phyloP scores from a whole-genome alignment of 1,140 invertebrate genomes.

The Pemphigus obesinymphae region DNA sequence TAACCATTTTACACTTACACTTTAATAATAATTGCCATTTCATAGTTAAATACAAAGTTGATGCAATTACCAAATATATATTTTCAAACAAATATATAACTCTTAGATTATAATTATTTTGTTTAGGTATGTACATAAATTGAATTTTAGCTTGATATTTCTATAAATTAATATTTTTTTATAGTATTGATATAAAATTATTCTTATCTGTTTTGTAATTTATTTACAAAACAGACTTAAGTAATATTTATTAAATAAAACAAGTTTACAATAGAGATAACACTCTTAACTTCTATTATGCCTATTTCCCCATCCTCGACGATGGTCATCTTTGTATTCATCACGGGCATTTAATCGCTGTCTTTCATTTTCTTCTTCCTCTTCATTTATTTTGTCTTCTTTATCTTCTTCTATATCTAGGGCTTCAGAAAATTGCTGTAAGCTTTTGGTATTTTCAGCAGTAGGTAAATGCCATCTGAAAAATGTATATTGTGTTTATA shows the following conservation, averaged over 20 bases:
- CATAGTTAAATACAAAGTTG: too few relatives aligned
- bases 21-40: too few relatives aligned
- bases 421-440: conserved; percentile 49
- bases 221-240: not conserved
- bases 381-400: conserved; percentile 59
- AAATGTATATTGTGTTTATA: not conserved
- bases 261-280: not conserved
- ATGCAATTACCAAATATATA: too few relatives aligned
- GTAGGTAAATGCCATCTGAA: conserved; percentile 50
- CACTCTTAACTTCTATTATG: conserved; percentile 71
- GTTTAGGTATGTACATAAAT: too few relatives aligned
- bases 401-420: conserved; percentile 54
- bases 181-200: not conserved
- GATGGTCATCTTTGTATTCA: conserved; percentile 88
- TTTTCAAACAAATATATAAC: not conserved
- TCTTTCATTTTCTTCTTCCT: conserved; percentile 70
- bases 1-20: too few relatives aligned
- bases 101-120: not conserved
- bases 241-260: not conserved
- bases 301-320: conserved; percentile 82
- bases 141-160: not conserved
- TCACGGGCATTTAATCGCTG: conserved; percentile 69
- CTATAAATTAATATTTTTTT: not conserved
- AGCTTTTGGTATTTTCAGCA: conserved; percentile 42
- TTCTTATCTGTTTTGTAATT: not conserved